Conservation (phyloP, 1,140 invertebrate genomes). For the Mycetomoellerius zeteki region DNA sequence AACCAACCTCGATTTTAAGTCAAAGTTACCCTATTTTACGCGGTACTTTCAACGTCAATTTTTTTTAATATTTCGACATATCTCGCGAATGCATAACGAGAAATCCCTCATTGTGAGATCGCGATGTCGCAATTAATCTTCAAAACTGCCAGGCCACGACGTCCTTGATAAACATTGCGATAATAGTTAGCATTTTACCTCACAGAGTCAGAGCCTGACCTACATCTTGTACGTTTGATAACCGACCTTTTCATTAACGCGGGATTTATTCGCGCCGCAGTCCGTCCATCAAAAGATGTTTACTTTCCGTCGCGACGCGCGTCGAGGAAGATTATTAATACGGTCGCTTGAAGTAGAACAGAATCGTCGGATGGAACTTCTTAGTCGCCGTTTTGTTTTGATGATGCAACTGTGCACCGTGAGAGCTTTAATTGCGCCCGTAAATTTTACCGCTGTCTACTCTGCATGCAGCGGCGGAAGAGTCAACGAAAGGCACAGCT, state of each 20-base stretch:
- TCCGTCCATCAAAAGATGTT: constrained; percentile 46
- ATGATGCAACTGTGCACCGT: constrained; percentile 33
- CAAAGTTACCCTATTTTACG: too few species aligned
- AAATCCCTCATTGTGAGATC: neutral
- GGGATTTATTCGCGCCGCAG: constrained; percentile 12
- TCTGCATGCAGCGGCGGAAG: neutral
- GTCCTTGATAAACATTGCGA: neutral
- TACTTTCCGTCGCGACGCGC: constrained; percentile 48
- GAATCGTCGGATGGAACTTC: neutral
- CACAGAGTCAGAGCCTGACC: neutral
- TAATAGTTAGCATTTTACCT: constrained; percentile 18
- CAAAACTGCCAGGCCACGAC: constrained; percentile 9
- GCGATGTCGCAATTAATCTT: constrained; percentile 7
- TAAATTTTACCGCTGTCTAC: constrained; percentile 9
- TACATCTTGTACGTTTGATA: constrained; percentile 32
- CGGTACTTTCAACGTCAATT: neutral
- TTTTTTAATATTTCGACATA: neutral
- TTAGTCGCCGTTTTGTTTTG: constrained; percentile 39
- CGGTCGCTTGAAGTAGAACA: constrained; percentile 33
- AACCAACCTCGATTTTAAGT: too few species aligned
- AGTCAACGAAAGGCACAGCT: neutral
- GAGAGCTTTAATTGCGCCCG: constrained; percentile 23
- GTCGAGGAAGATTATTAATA: constrained; percentile 39
- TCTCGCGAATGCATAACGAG: neutral
- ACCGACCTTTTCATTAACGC: constrained; percentile 52